Conservation (phyloP, 2,797 vertebrate species). For the Bradypus variegatus region DNA sequence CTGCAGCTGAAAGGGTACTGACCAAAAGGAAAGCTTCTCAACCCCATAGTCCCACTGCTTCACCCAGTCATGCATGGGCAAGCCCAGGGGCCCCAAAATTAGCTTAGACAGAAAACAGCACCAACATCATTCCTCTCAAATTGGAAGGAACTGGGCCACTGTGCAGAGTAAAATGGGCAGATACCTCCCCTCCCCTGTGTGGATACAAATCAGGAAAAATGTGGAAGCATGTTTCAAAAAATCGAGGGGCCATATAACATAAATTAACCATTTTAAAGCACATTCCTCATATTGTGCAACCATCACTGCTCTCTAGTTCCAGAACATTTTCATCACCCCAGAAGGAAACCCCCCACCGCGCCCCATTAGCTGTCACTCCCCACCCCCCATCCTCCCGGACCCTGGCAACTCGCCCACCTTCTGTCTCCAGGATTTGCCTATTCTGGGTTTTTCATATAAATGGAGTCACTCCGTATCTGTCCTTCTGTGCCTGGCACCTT, state of each 20-base stretch:
- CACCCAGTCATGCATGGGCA: accelerated
- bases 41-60: accelerated
- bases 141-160: accelerated
- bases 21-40: accelerated
- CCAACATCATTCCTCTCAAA: accelerated
- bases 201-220: background rate
- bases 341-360: accelerated
- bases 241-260: accelerated
- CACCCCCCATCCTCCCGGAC: accelerated
- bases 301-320: background rate
- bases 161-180: background rate
- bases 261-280: accelerated
- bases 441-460: background rate
- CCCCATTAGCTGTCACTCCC: background rate
- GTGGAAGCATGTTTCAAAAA: too few species aligned
- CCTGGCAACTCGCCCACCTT: background rate
- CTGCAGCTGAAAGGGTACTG: background rate
- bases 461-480: accelerated
- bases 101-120: background rate
- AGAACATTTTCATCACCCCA: accelerated
- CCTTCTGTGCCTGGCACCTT: background rate
- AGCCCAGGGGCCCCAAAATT: background rate
- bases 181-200: background rate
- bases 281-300: accelerated
- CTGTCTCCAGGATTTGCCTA: accelerated